A percentile compares a stretch with the other conserved stretches of the same genome.
phyloP scores from a whole-genome alignment of 30 jellyfish, hydroid and myxozoan genomes.

The Mastigias papua region DNA sequence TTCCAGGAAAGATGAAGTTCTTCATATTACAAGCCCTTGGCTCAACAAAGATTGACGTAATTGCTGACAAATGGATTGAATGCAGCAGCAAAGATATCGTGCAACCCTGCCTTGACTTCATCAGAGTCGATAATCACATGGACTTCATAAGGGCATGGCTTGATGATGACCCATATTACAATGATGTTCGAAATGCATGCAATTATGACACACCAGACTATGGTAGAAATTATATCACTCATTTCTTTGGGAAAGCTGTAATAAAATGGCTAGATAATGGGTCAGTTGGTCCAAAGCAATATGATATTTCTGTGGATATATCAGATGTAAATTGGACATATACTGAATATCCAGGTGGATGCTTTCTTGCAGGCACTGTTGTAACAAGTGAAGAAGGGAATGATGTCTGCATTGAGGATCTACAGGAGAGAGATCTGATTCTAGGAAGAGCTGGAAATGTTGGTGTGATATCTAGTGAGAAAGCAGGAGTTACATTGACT shows the following conservation, averaged over 20 bases:
- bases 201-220: no score
- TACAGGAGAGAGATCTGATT: constrained; percentile 8
- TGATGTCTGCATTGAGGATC: constrained; percentile 7
- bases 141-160: constrained; percentile 4
- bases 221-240: no score
- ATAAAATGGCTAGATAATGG: neutral
- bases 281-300: constrained; percentile 7
- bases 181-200: no score
- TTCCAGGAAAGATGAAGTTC: constrained; percentile 58
- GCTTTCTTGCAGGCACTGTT: constrained; percentile 33
- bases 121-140: neutral
- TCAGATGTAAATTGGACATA: neutral
- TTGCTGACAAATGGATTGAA: constrained; percentile 13
- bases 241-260: no score
- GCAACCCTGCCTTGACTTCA: constrained; percentile 33
- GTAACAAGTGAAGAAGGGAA: neutral
- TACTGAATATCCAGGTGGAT: neutral
- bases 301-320: neutral
- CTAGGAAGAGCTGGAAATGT: constrained; percentile 24
- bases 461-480: constrained; percentile 50
- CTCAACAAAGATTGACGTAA: constrained; percentile 13
- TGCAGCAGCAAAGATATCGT: constrained; percentile 5
- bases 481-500: constrained; percentile 2
- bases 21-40: constrained; percentile 37
- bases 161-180: no score